Evolutionary conservation across 1,140 invertebrate species (phyloP), one percentile per base, ranked within the genome.

Genomic region (Pomacea maculata): DNA sequence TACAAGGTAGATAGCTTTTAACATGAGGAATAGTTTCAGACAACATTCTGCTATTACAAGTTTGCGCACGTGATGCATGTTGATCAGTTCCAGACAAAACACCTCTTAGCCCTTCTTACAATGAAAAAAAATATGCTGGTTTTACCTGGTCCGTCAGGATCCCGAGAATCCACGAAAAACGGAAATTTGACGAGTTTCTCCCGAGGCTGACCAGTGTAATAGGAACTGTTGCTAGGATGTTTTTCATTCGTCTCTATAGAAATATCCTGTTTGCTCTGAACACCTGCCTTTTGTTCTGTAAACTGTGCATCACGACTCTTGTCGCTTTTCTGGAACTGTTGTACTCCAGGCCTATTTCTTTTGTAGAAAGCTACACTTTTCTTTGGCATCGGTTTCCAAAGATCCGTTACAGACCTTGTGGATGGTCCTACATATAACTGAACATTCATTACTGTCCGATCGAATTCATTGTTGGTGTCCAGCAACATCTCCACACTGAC

Each of bases 391-490:
- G 11, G 21, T 14, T 11, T 70, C 21, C 29, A 1, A n/a, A 21
- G 10, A 34, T 10, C 21, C 11, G 67, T 11, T 12, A 10, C 6
- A 1, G 6, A n/a, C 10, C 67, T n/a, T 11, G 11, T 70, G 14
- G 67, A n/a, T 15, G 21, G 6, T 11, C n/a, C 14, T 21, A 12
- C 21, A 21, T 5, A n/a, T 70, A 1, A 2, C 21, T 21, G 17
- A 65, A 65, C 64, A 7, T 17, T 11, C 14, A 12, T 14, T n/a
- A 70, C 12, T 21, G 11, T 21, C 1, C 67, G 29, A 34, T 70
- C 67, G 67, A 70, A 21, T n/a, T 70, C 67, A n/a, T n/a, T 70
- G 21, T n/a, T 70, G 29, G 67, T 70, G 67, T 70, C 67, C 5
- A 70, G 29, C 0, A 70, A 0, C 12, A 70, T 6, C 21, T 70